Evolutionary conservation across 1,140 invertebrate genomes (phyloP).

Genomic region (Lepidurus arcticus): DNA sequence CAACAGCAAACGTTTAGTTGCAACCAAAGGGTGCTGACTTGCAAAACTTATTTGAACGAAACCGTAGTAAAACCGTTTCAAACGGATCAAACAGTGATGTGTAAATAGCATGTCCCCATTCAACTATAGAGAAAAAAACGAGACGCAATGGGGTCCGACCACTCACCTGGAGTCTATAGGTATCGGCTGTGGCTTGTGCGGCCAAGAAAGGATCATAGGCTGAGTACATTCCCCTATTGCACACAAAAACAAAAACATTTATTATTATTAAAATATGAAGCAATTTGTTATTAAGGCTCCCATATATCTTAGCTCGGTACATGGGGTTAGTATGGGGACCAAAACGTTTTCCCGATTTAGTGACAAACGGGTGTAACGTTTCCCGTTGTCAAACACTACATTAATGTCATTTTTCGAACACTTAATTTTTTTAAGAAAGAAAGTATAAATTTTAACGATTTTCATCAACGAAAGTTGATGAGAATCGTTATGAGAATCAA

Average conservation of each 20-base stretch:
- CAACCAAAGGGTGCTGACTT: slow-evolving; percentile 24
- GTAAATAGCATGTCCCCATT: background rate
- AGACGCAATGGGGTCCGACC: background rate
- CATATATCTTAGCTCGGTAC: too few species aligned
- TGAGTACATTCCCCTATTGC: background rate
- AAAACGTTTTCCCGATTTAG: too few species aligned
- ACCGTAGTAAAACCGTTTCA: background rate
- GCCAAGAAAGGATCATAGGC: slow-evolving; percentile 88
- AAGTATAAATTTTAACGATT: too few species aligned
- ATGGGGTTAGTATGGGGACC: too few species aligned
- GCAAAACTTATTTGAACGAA: slow-evolving; percentile 25
- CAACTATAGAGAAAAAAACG: background rate
- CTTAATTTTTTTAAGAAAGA: too few species aligned
- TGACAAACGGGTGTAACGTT: too few species aligned
- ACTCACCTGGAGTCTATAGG: slow-evolving; percentile 84
- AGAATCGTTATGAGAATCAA: too few species aligned
- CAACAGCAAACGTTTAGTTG: slow-evolving; percentile 25
- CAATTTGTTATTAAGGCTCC: too few species aligned
- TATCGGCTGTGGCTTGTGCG: slow-evolving; percentile 64
- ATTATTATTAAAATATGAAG: background rate
- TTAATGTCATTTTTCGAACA: too few species aligned
- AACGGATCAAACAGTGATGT: slow-evolving; percentile 16
- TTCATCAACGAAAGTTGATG: too few species aligned
- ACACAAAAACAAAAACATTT: background rate
- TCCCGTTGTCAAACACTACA: too few species aligned